Percentiles rank a stretch among this genome's conserved stretches.
These are phyloP conservation scores for Brachionus paranguensis DNA, from an alignment of 1,140 invertebrate species.

Conservation along the genomic window DNA sequence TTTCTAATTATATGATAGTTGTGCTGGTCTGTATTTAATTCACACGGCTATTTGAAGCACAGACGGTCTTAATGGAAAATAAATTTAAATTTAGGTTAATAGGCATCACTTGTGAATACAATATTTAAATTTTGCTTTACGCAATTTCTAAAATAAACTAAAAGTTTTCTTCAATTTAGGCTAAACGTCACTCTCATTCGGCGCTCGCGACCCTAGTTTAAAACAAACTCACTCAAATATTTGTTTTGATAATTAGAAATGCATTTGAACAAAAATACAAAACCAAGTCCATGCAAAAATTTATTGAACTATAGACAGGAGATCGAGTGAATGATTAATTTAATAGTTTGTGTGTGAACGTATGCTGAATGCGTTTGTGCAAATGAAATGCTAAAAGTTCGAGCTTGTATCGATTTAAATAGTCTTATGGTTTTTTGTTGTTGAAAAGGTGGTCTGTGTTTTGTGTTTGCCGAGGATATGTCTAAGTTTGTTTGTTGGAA, in stretches of 20 bases:
- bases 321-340: background rate
- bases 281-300: background rate
- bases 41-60: background rate
- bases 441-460: background rate
- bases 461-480: too few relatives aligned
- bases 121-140: background rate
- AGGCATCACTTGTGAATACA: background rate
- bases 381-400: background rate
- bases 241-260: background rate
- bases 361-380: background rate
- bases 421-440: background rate
- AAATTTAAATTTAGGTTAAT: background rate
- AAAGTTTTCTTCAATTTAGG: background rate
- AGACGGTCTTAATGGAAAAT: background rate
- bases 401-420: background rate
- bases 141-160: background rate
- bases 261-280: background rate
- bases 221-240: background rate
- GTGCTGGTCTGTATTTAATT: background rate
- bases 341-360: background rate
- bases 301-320: background rate
- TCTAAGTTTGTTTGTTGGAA: too few relatives aligned
- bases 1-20: background rate
- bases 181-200: background rate
- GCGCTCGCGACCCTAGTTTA: background rate